Base-by-base conservation (phyloP, 1,140 invertebrate species). In the Dryas iulia region DNA sequence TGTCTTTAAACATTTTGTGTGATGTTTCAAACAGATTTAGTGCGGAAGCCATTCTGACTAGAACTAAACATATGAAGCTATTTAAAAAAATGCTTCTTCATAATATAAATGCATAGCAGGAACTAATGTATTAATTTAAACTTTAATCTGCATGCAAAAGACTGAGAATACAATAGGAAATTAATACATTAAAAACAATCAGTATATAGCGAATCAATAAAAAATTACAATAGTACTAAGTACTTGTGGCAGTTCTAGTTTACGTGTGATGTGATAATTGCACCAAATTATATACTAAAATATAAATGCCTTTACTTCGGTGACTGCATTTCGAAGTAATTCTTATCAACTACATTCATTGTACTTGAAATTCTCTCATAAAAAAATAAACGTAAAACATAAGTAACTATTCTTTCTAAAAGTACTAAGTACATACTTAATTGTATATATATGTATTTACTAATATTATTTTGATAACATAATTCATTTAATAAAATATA, bases 41-140 rank as follows among this genome's bases (percentile, higher is more conserved):
- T 72, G 60, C 81, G 82, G 83, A 88, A 87, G 86, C 73, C 72
- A 72, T 68, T 71, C 69, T 87, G 86, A 88, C 84, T 88, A 88
- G 86, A 88, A 78, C 78, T 84, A 86, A 77, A 73, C 69, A 74
- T 64, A 52, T 39, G 30, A 30, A 31, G 54, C 11, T 52, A 23
- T 23, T 24, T 18, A 18, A 0, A 62, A 33, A 71, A 70, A 78
- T 67, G 54, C 75, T 47, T 71, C 47, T 39, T n/a, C n/a, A n/a
- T n/a, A 21, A 18, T 47, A 62, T 80, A 84, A 89, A 87, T 86
- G 83, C 83, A 78, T 54, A 47, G 58, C 57, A 64, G 82, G 77
- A 87, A 83, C 81, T 79, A 71, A 75, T 61, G 53, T 24, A 56
- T 33, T 35, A 26, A 26, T 26, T 7, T 47, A 61, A 8, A 24